Conservation (phyloP, 1,140 invertebrate genomes). For the Heterodera schachtii region DNA sequence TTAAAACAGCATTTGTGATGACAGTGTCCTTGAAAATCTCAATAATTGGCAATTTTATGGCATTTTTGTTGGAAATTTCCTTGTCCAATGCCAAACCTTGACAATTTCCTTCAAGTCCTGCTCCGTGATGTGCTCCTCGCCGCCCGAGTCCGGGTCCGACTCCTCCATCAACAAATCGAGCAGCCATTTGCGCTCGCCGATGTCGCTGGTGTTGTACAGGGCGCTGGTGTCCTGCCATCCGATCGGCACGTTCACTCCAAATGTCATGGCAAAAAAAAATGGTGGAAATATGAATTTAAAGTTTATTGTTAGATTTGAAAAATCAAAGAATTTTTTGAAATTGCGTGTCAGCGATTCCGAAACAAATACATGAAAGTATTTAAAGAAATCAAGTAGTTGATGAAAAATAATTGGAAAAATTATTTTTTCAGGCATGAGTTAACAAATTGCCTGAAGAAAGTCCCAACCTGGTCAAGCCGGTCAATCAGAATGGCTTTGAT, state of each 20-base stretch:
- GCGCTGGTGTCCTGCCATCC: slow-evolving; percentile 37
- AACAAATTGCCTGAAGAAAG: background rate
- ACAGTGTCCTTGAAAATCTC: too few species aligned
- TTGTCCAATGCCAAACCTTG: slow-evolving; percentile 14
- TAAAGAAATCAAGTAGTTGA: too few species aligned
- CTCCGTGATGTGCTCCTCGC: slow-evolving; percentile 49
- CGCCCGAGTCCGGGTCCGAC: slow-evolving; percentile 53
- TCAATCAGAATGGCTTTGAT: slow-evolving; percentile 84
- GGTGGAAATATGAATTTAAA: too few species aligned
- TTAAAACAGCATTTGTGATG: too few species aligned
- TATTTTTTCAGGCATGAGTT: too few species aligned
- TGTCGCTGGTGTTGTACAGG: slow-evolving; percentile 43
- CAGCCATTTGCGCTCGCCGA: slow-evolving; percentile 48
- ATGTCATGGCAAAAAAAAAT: slow-evolving; percentile 45
- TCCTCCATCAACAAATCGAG: slow-evolving; percentile 54
- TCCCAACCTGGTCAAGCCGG: slow-evolving; percentile 79
- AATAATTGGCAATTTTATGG: slow-evolving; percentile 7
- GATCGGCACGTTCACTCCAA: slow-evolving; percentile 44
- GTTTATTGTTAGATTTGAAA: too few species aligned
- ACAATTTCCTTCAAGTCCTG: slow-evolving; percentile 48
- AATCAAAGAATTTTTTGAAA: too few species aligned
- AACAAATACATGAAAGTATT: too few species aligned
- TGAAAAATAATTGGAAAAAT: too few species aligned
- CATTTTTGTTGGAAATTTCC: too few species aligned
- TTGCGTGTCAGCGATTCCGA: too few species aligned